These are phyloP conservation scores for Euphonia xanthogaster DNA, from an alignment of 2,797 vertebrate genomes.

Conservation along the genomic window DNA sequence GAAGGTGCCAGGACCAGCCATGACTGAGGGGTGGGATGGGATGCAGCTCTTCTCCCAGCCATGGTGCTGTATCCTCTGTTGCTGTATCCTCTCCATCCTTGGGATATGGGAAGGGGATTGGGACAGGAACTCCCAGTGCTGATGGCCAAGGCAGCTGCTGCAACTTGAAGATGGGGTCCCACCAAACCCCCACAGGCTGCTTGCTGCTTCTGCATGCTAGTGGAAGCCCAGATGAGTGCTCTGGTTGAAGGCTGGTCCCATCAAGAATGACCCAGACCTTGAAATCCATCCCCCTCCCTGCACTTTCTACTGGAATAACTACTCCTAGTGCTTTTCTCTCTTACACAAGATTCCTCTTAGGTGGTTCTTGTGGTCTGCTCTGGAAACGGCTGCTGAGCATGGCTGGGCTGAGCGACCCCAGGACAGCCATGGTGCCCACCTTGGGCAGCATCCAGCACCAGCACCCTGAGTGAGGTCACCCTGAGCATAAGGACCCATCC, in stretches of 20 bases:
- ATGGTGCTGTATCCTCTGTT: accelerated
- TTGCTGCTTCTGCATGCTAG: background rate
- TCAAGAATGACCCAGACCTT: background rate
- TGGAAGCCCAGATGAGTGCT: background rate
- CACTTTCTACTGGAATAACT: background rate
- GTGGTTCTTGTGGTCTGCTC: background rate
- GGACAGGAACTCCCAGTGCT: background rate
- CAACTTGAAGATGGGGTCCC: background rate
- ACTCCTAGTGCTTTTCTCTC: background rate
- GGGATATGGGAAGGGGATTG: background rate
- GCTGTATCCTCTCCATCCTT: background rate
- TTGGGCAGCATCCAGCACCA: background rate
- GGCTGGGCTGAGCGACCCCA: background rate
- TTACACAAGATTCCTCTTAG: background rate
- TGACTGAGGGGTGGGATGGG: background rate
- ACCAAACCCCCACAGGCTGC: background rate
- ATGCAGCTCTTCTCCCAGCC: background rate
- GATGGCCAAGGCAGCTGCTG: background rate
- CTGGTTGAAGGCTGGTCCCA: background rate
- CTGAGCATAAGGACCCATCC: accelerated
- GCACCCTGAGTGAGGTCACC: background rate
- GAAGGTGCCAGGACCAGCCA: background rate
- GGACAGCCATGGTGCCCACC: accelerated
- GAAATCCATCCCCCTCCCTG: background rate
- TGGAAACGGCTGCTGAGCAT: accelerated